Conservation (phyloP, 2,888 invertebrate species). For the Sthenelais limicola region DNA sequence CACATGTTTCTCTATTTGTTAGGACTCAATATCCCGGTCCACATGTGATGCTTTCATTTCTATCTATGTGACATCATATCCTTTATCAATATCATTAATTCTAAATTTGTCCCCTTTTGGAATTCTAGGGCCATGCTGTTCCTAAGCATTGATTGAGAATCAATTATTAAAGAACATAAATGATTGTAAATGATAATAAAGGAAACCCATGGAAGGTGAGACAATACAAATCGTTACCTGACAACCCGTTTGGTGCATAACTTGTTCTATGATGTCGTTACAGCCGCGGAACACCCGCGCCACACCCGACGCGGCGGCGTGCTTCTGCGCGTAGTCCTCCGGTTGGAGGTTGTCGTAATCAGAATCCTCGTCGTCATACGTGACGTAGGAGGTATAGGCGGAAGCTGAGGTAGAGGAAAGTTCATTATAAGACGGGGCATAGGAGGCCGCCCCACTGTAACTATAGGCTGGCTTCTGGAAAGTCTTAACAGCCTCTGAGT, state of each 20-base stretch:
- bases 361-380: neutral
- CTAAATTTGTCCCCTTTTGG: too few species aligned
- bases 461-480: slow-evolving; percentile 12
- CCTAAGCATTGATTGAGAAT: too few species aligned
- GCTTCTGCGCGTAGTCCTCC: slow-evolving; percentile 17
- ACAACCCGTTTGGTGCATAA: slow-evolving; percentile 13
- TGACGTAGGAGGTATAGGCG: slow-evolving; percentile 6
- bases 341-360: slow-evolving; percentile 31
- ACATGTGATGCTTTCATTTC: too few species aligned
- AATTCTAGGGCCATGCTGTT: too few species aligned
- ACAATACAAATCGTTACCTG: too few species aligned
- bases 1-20: too few species aligned
- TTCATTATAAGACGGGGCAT: neutral
- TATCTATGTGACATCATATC: too few species aligned
- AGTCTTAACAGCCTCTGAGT: slow-evolving; percentile 23
- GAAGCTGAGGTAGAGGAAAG: neutral
- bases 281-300: slow-evolving; percentile 14
- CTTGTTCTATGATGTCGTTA: slow-evolving; percentile 23
- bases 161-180: too few species aligned
- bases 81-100: too few species aligned
- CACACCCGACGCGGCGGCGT: slow-evolving; percentile 11
- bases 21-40: too few species aligned
- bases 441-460: slow-evolving; percentile 25
- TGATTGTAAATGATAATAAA: too few species aligned
- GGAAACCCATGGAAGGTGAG: too few species aligned